A percentile compares a stretch with the other conserved stretches of the same genome.
Evolutionary conservation across 2,797 vertebrate genomes (phyloP).

Genomic region (Poecile montanus): DNA sequence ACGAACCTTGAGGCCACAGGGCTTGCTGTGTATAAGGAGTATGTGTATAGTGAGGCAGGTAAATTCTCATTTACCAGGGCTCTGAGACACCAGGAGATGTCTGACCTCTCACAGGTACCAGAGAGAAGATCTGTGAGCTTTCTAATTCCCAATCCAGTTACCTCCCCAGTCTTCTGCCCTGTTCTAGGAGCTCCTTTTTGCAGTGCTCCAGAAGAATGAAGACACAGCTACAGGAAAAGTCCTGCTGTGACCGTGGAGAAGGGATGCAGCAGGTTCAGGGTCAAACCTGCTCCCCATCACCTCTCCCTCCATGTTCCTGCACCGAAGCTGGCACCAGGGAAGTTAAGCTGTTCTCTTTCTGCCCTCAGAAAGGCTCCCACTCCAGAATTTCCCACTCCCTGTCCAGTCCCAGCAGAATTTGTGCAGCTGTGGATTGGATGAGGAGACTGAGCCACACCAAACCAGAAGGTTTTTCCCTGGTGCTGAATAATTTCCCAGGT

Average conservation of each 20-base stretch:
- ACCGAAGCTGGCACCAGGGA: not conserved
- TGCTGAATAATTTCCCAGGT: rapidly evolving
- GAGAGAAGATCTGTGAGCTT: not conserved
- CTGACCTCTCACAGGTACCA: not conserved
- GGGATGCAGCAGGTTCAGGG: not conserved
- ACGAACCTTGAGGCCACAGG: not conserved
- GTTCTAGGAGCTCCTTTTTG: not conserved
- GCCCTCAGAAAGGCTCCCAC: not conserved
- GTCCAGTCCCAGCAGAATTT: not conserved
- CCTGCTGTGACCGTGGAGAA: not conserved
- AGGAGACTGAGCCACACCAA: not conserved
- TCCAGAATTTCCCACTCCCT: not conserved
- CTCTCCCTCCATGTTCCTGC: not conserved
- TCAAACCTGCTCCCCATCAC: not conserved
- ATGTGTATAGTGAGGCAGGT: not conserved
- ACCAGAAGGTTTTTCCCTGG: not conserved
- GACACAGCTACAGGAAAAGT: not conserved
- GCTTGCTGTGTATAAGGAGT: not conserved
- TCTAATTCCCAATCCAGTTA: not conserved
- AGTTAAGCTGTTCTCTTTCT: not conserved
- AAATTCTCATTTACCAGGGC: not conserved
- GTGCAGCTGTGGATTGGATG: not conserved
- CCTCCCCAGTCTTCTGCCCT: not conserved
- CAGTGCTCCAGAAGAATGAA: not conserved
- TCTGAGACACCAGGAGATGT: not conserved